Evolutionary conservation across 92 coral and sea anemone genomes (phyloP).

Genomic region (Porites evermanni): DNA sequence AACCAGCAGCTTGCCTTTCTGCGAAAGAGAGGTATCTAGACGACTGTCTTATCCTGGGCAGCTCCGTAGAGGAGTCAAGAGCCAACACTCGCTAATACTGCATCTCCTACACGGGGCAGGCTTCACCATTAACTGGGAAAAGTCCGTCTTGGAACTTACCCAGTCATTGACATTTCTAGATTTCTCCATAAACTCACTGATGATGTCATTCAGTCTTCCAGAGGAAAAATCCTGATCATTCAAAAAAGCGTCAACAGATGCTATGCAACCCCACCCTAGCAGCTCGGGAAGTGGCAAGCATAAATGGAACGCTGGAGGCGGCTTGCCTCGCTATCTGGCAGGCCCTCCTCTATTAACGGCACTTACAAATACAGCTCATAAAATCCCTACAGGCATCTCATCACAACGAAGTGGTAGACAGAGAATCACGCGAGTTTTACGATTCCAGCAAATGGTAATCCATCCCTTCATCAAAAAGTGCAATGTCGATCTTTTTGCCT

Average conservation of each 20-base stretch:
- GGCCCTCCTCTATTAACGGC: slow-evolving; percentile 36
- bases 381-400: slow-evolving; percentile 21
- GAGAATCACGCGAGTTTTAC: slow-evolving; percentile 46
- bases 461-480: slow-evolving; percentile 38
- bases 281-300: slow-evolving; percentile 28
- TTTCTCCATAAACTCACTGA: slow-evolving; percentile 29
- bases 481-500: slow-evolving; percentile 50
- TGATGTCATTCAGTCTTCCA: slow-evolving; percentile 41
- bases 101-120: slow-evolving; percentile 47
- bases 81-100: slow-evolving; percentile 25
- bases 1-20: slow-evolving; percentile 35
- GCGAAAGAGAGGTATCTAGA: slow-evolving; percentile 25
- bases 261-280: neutral
- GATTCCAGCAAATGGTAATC: slow-evolving; percentile 63
- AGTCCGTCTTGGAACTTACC: slow-evolving; percentile 28
- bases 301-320: slow-evolving; percentile 35
- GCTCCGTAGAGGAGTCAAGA: slow-evolving; percentile 15
- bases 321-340: slow-evolving; percentile 48
- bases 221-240: slow-evolving; percentile 20
- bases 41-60: slow-evolving; percentile 38
- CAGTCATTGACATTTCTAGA: slow-evolving; percentile 28
- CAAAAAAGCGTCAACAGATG: slow-evolving; percentile 10
- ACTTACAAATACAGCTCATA: slow-evolving; percentile 44
- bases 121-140: slow-evolving; percentile 34
- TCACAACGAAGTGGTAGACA: slow-evolving; percentile 37